These are phyloP conservation scores for Triplophysa dalaica DNA, from an alignment of 2,113 vertebrate genomes.

Conservation along the genomic window DNA sequence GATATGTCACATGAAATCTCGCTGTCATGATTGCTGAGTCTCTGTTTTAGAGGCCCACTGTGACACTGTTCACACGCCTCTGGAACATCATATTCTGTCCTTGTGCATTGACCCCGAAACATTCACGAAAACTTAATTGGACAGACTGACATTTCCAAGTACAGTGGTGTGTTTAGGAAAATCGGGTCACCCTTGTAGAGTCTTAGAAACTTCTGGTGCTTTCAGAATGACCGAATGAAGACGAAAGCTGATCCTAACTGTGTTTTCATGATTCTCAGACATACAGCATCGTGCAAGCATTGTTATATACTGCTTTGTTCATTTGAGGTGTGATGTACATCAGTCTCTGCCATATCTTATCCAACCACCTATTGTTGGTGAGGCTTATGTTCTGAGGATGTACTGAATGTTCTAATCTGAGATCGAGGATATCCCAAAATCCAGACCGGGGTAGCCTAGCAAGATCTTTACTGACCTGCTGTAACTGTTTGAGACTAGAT, in stretches of 20 bases:
- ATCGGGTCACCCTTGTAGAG: slow-evolving; percentile 30
- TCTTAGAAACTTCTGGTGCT: not conserved
- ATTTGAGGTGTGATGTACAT: no score
- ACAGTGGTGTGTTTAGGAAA: slow-evolving; percentile 9
- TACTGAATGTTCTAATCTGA: no score
- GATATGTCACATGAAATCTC: not conserved
- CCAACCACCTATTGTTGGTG: no score
- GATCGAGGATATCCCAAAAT: not conserved
- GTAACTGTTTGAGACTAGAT: slow-evolving; percentile 4
- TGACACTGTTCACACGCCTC: not conserved
- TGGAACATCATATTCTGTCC: slow-evolving; percentile 4
- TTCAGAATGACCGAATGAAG: not conserved
- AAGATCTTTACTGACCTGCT: not conserved
- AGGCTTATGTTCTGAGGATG: no score
- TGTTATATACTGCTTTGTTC: no score
- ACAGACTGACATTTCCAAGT: slow-evolving; percentile 26
- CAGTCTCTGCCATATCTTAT: no score
- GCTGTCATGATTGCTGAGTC: slow-evolving; percentile 1
- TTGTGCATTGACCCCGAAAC: slow-evolving; percentile 22
- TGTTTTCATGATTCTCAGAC: no score
- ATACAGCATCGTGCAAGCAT: no score
- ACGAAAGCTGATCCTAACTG: not conserved
- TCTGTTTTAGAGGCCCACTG: slow-evolving; percentile 8
- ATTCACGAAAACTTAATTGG: slow-evolving; percentile 30
- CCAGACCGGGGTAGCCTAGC: not conserved